Evolutionary conservation across 2,113 vertebrate genomes (phyloP).

Genomic region (Callithrix jacchus): DNA sequence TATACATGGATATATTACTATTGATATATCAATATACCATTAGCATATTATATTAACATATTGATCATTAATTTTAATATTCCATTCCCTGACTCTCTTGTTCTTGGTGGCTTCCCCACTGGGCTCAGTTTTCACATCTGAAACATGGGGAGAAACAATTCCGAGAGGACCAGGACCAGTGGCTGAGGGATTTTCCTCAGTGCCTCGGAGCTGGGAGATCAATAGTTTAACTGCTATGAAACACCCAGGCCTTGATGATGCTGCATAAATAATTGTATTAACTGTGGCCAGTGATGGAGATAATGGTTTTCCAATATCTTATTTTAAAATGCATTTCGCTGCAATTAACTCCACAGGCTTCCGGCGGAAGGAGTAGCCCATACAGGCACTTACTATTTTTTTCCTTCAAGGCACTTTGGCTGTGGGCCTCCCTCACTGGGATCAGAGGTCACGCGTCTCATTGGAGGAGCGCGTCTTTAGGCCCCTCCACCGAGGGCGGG

Average conservation of each 20-base stretch:
- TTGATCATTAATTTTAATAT: background rate
- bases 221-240: constrained; percentile 73
- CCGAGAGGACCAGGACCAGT: background rate
- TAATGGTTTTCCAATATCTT: constrained; percentile 76
- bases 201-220: constrained; percentile 35
- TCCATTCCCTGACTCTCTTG: background rate
- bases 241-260: background rate
- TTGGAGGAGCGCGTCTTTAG: constrained; percentile 57
- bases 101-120: background rate
- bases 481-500: constrained; percentile 15
- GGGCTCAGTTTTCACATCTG: constrained; percentile 43
- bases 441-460: constrained; percentile 68
- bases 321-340: constrained; percentile 64
- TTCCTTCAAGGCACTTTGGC: background rate
- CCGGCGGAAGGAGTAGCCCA: background rate
- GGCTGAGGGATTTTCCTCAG: background rate
- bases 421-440: background rate
- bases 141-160: background rate
- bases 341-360: constrained; percentile 51
- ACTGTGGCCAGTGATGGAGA: constrained; percentile 51
- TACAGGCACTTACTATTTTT: background rate
- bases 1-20: background rate
- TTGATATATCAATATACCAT: background rate
- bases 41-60: background rate
- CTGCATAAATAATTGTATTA: constrained; percentile 69